Percentiles rank a stretch among this genome's conserved stretches.
Evolutionary conservation across 2,888 invertebrate species (phyloP).

Genomic region (Macaria notata): DNA sequence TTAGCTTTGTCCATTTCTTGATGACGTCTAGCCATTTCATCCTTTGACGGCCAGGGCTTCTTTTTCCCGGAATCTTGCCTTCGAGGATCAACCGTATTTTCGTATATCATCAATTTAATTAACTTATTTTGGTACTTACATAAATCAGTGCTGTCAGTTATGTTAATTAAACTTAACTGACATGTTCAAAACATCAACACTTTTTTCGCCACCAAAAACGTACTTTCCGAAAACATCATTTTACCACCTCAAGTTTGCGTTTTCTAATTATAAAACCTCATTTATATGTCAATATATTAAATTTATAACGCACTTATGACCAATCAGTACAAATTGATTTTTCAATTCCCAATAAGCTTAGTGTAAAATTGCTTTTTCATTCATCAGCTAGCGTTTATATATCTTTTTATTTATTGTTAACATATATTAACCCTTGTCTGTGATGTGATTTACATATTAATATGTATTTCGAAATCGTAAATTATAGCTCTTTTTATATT

Average conservation of each 20-base stretch:
- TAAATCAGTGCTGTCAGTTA: no score
- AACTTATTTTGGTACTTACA: no score
- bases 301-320: constrained; percentile 52
- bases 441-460: constrained; percentile 33
- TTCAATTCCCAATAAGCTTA: constrained; percentile 47
- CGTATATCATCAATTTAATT: no score
- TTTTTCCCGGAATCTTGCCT: no score
- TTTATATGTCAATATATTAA: constrained; percentile 44
- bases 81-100: no score
- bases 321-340: constrained; percentile 58
- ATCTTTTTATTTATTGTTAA: constrained; percentile 64
- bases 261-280: constrained; percentile 52
- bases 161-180: no score
- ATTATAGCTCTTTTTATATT: constrained; percentile 43
- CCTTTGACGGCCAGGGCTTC: no score
- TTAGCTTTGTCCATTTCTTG: no score
- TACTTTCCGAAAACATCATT: constrained; percentile 30
- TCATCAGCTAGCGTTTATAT: constrained; percentile 28
- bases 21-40: no score
- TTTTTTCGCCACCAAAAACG: no score
- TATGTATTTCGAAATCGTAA: constrained; percentile 22
- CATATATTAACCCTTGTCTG: constrained; percentile 69
- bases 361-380: constrained; percentile 57
- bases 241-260: constrained; percentile 42
- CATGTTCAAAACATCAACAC: no score